Evolutionary conservation across 2,113 vertebrate species (phyloP).

Genomic region (Cyprinodon tularosa): DNA sequence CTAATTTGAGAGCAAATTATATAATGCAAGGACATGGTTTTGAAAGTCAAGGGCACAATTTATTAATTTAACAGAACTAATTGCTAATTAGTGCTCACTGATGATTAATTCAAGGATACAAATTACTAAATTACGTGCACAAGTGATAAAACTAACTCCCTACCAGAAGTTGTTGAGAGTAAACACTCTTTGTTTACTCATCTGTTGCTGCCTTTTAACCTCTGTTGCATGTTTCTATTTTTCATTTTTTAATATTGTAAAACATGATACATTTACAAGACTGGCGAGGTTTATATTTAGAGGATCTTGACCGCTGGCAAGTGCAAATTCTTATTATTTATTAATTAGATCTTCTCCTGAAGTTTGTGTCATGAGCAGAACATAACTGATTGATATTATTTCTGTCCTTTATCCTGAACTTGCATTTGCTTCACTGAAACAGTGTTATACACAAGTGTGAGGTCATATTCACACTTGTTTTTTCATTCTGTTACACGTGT

Average conservation of each 20-base stretch:
- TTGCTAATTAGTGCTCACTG: constrained; percentile 29
- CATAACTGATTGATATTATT: neutral
- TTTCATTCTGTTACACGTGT: too few relatives aligned
- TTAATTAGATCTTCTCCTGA: too few relatives aligned
- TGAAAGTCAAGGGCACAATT: constrained; percentile 32
- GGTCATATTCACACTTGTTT: too few relatives aligned
- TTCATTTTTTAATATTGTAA: too few relatives aligned
- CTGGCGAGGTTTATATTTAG: too few relatives aligned
- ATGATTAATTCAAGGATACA: constrained; percentile 28
- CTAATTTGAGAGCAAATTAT: constrained; percentile 28
- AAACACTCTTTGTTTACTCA: neutral
- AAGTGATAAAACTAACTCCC: neutral
- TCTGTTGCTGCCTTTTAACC: neutral
- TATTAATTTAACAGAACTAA: constrained; percentile 51
- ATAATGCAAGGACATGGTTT: constrained; percentile 27
- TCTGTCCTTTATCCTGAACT: neutral
- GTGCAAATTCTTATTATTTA: too few relatives aligned
- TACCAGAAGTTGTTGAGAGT: neutral
- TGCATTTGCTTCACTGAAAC: neutral
- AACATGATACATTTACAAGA: too few relatives aligned
- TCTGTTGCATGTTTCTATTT: neutral
- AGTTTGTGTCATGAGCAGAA: too few relatives aligned
- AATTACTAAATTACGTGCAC: constrained; percentile 14
- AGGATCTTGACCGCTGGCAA: too few relatives aligned
- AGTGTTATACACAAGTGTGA: neutral